phyloP scores from a whole-genome alignment of 2,797 vertebrate species.

The Oryzias dopingdopingensis region DNA sequence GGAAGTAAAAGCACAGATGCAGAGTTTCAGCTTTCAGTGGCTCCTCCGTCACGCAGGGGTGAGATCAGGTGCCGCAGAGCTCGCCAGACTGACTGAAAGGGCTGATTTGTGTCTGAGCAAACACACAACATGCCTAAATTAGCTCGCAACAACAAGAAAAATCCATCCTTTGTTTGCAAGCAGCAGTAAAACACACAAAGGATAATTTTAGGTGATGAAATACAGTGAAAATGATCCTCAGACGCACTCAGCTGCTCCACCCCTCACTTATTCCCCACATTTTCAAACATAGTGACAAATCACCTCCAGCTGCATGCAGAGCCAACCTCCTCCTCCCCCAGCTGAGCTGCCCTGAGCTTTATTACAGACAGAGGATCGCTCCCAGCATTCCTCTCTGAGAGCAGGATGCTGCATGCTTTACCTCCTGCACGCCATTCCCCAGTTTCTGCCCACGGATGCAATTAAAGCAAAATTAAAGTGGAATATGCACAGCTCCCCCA shows the following conservation, averaged over 20 bases:
- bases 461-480: conserved; percentile 65
- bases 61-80: conserved; percentile 7
- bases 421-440: conserved; percentile 41
- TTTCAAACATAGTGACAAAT: conserved; percentile 57
- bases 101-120: conserved; percentile 6
- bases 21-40: no score
- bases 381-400: conserved; percentile 38
- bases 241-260: conserved; percentile 35
- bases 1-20: background rate
- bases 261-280: conserved; percentile 37
- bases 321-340: background rate
- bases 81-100: conserved; percentile 5
- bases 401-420: conserved; percentile 37
- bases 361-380: conserved; percentile 40
- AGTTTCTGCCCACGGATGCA: conserved; percentile 57
- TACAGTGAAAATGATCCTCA: conserved; percentile 40
- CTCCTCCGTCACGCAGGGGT: conserved; percentile 8
- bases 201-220: conserved; percentile 56
- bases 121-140: conserved; percentile 22
- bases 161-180: conserved; percentile 39
- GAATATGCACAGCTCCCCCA: conserved; percentile 24
- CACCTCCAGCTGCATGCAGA: conserved; percentile 55
- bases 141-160: conserved; percentile 23
- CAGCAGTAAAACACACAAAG: conserved; percentile 10
- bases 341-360: conserved; percentile 42